phyloP scores from a whole-genome alignment of 2,888 invertebrate species.

The Opisthograptis luteolata region DNA sequence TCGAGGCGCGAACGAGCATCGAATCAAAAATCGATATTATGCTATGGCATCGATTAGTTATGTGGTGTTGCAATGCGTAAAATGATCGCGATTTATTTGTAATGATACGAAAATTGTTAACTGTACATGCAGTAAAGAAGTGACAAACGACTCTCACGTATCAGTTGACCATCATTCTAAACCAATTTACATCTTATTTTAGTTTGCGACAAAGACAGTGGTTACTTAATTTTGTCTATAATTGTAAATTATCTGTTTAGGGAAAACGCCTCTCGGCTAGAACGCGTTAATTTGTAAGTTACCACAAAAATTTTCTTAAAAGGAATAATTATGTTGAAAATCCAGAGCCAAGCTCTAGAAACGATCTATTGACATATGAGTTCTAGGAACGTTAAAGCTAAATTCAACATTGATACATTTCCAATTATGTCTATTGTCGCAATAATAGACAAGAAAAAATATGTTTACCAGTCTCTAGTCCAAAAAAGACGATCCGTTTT shows the following conservation, averaged over 20 bases:
- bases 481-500: conserved; percentile 63
- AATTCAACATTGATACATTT: conserved; percentile 42
- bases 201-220: conserved; percentile 44
- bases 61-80: no score
- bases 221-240: conserved; percentile 27
- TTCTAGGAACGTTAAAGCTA: conserved; percentile 63
- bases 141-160: neutral
- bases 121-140: no score
- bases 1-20: no score
- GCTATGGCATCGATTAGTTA: no score
- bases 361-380: conserved; percentile 50
- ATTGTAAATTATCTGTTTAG: conserved; percentile 6
- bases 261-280: conserved; percentile 8
- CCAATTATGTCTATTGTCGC: conserved; percentile 56
- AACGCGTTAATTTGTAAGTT: conserved; percentile 26
- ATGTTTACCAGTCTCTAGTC: conserved; percentile 79
- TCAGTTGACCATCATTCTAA: neutral
- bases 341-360: conserved; percentile 52
- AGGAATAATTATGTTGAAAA: conserved; percentile 37
- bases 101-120: no score
- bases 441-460: conserved; percentile 57
- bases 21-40: no score
- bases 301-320: conserved; percentile 42
- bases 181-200: conserved; percentile 19
- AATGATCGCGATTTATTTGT: no score